A percentile compares a stretch with the other conserved stretches of the same genome.
phyloP scores from a whole-genome alignment of 2,888 invertebrate species.

The Acronicta alni region DNA sequence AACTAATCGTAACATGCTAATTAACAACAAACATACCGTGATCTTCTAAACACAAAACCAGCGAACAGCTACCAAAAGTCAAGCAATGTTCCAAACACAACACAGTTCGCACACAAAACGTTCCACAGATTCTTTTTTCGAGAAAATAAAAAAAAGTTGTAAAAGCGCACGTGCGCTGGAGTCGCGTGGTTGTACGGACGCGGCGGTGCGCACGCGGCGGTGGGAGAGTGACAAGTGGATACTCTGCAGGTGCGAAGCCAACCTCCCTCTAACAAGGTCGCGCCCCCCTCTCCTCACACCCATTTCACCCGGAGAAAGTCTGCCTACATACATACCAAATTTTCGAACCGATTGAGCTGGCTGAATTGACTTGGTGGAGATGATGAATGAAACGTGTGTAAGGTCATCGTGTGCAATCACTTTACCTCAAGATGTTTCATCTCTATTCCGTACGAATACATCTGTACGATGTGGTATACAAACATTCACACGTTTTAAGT shows the following conservation, averaged over 20 bases:
- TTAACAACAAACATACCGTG: constrained; percentile 69
- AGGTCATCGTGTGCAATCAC: constrained; percentile 61
- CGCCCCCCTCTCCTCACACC: constrained; percentile 78
- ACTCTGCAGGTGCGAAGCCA: constrained; percentile 81
- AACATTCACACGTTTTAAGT: no score
- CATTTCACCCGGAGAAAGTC: constrained; percentile 88
- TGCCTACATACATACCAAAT: constrained; percentile 89
- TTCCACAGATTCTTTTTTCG: constrained; percentile 63
- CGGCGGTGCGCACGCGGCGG: constrained; percentile 84
- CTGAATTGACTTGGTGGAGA: constrained; percentile 68
- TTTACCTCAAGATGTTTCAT: constrained; percentile 46
- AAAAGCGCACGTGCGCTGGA: constrained; percentile 74
- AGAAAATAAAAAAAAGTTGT: constrained; percentile 50
- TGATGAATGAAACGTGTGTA: constrained; percentile 74
- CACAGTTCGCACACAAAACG: constrained; percentile 81
- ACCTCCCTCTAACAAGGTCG: constrained; percentile 89
- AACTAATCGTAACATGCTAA: constrained; percentile 12
- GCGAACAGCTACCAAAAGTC: constrained; percentile 64
- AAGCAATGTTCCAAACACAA: constrained; percentile 66
- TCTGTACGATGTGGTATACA: no score
- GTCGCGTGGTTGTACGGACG: constrained; percentile 68
- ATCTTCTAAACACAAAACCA: constrained; percentile 65
- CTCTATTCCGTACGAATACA: constrained; percentile 26
- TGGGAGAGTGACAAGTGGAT: constrained; percentile 84
- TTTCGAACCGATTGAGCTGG: constrained; percentile 85